Evolutionary conservation across 2,888 invertebrate species (phyloP), one percentile per base, ranked within the genome.

Genomic region (Hyposoter dolosus): DNA sequence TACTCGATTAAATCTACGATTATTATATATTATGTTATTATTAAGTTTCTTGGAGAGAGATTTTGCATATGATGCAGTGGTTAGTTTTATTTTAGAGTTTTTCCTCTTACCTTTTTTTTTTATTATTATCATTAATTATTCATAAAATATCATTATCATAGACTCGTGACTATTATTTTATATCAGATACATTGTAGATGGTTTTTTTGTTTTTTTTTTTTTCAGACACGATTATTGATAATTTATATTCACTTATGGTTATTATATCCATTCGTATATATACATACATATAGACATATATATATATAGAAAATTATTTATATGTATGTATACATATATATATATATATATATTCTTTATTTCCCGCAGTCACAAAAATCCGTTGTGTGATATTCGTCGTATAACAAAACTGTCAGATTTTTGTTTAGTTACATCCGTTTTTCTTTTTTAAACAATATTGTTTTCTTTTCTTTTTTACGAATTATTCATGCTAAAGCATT

Each of bases 41-140:
- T 90, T 90, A 90, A 90, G 89, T 91, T 93, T 87, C 91, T 89
- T 81, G 82, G 84, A 89, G 87, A 91, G 89, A 90, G 88, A 92
- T 91, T 90, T 91, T 90, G 89, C 90, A 89, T 88, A 90, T 89
- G 89, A 88, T 92, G 89, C 92, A 90, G 87, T 88, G 89, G 88
- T 91, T 91, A 89, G 87, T 90, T 90, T 88, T 89, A 88, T 89
- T 88, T 84, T 87, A 86, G 84, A 88, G 86, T 86, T 89, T 87
- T 60, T 47, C 83, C 74, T 50, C 66, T 72, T 72, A 82, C 78
- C 72, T 75, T 83, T 82, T 88, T 87, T 81, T 78, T 77, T 72
- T 81, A 65, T 76, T 60, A 84, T 84, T 66, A 83, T 76, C 40
- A 69, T 68, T 53, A 50, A 79, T 75, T 74, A 83, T 74, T 74